Conservation (phyloP, 1,140 invertebrate species). For the Drosophila bocki region DNA sequence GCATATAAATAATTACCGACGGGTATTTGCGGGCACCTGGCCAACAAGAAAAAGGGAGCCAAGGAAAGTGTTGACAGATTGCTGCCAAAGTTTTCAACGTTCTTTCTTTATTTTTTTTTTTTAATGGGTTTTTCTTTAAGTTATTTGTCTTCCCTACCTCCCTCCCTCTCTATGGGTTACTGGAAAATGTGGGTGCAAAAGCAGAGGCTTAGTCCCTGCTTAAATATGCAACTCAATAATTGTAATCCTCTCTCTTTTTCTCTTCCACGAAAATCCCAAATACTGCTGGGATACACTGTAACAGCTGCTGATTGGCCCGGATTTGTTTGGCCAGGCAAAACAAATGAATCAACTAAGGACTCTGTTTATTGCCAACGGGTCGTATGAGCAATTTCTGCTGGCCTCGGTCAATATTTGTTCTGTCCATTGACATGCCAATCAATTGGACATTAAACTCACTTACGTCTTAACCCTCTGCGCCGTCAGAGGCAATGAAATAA, state of each 20-base stretch:
- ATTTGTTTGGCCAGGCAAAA: conserved; percentile 54
- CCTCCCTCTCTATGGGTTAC: background rate
- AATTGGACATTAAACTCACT: conserved; percentile 60
- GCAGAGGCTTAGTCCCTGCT: background rate
- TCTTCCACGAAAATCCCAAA: background rate
- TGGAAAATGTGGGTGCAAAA: background rate
- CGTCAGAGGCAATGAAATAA: conserved; percentile 34
- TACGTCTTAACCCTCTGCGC: conserved; percentile 1
- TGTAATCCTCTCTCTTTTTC: conserved; percentile 13
- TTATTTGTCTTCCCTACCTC: conserved; percentile 40
- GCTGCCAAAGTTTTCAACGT: conserved; percentile 73
- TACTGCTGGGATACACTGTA: background rate
- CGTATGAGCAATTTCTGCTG: conserved; percentile 60
- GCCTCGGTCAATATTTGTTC: conserved; percentile 39
- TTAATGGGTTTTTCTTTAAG: conserved; percentile 55
- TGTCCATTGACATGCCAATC: conserved; percentile 59
- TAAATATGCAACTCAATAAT: conserved; percentile 46
- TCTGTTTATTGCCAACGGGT: conserved; percentile 49
- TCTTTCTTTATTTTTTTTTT: conserved; percentile 12
- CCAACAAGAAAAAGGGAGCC: background rate
- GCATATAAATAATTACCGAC: conserved; percentile 72
- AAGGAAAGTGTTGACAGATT: conserved; percentile 75
- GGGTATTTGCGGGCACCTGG: conserved; percentile 57
- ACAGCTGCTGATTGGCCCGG: conserved; percentile 36
- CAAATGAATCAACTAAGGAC: conserved; percentile 60